Evolutionary conservation across 2,113 vertebrate genomes (phyloP).

Genomic region (Hypomesus transpacificus): DNA sequence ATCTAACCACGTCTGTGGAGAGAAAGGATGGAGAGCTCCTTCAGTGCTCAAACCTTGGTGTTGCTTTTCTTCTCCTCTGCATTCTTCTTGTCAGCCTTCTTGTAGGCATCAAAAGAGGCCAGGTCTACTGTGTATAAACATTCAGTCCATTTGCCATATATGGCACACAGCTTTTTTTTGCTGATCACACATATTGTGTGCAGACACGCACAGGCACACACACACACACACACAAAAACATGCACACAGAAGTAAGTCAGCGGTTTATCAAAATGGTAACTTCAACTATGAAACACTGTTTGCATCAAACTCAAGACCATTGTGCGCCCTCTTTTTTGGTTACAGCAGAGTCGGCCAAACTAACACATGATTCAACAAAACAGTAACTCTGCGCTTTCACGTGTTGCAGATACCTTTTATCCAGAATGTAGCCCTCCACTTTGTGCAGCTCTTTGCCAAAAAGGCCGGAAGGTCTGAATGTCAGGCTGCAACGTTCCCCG

Average conservation of each 20-base stretch:
- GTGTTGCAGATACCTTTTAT: conserved; percentile 82
- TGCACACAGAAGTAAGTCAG: neutral
- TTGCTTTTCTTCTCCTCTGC: conserved; percentile 85
- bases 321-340: no score
- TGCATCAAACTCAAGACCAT: no score
- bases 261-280: no score
- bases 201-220: neutral
- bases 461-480: conserved; percentile 92
- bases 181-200: conserved; percentile 61
- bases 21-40: neutral
- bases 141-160: conserved; percentile 98
- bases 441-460: conserved; percentile 98
- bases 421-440: conserved; percentile 96
- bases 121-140: conserved; percentile 88
- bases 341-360: no score
- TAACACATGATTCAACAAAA: no score
- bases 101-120: conserved; percentile 82
- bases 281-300: no score
- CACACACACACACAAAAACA: neutral
- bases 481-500: conserved; percentile 89
- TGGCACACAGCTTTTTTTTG: conserved; percentile 90
- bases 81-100: conserved; percentile 88
- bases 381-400: no score
- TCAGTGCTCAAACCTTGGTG: conserved; percentile 77
- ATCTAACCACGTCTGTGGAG: neutral